Evolutionary conservation across 1,140 invertebrate genomes (phyloP), one percentile per base, ranked within the genome.

Genomic region (Drosophila orosa): DNA sequence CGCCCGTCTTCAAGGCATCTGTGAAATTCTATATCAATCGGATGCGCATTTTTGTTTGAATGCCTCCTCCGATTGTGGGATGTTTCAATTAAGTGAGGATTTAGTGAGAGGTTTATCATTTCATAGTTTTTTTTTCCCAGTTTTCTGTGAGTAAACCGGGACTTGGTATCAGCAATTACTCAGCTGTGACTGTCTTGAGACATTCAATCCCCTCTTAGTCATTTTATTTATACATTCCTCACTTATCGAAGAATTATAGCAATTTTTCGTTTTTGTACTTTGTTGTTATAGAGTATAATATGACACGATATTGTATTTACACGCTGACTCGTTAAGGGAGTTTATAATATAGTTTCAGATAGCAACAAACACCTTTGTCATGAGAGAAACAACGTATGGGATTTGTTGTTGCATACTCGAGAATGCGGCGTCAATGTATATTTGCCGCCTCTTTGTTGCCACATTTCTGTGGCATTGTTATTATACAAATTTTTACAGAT

Each of bases 21-120:
- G 19, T 12, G 29, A 54, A 58, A 69, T 52, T 69, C 56, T 67
- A 39, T 69, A 37, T 31, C 40, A 48, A 67, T 48, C 22, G 22
- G 25, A 17, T 33, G 47, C 27, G 63, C 17, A 37, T 65, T 45
- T 62, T 35, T 42, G 12, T 33, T 60, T 22, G 12, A 42, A 15
- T 40, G 22, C 1, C 35, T 44, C 7, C 44, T 9, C 1, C 22
- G 27, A 25, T 25, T 33, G 9, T 3, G 37, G n/a, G n/a, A 61
- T 61, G 56, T 33, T 44, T 65, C 39, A 61, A 65, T 44, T 48
- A 27, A 48, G 9, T 19, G n/a, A n/a, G 52, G 4, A 19, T 19
- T 29, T 9, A 1, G 29, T n/a, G 13, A 5, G 33, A 8, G 48
- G 17, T 33, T 31, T 52, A 52, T 9, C n/a, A 54, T 24, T 22